Percentiles rank a stretch among this genome's conserved stretches.
Conservation (phyloP, 2,113 vertebrate genomes). For the Chroicocephalus ridibundus region DNA sequence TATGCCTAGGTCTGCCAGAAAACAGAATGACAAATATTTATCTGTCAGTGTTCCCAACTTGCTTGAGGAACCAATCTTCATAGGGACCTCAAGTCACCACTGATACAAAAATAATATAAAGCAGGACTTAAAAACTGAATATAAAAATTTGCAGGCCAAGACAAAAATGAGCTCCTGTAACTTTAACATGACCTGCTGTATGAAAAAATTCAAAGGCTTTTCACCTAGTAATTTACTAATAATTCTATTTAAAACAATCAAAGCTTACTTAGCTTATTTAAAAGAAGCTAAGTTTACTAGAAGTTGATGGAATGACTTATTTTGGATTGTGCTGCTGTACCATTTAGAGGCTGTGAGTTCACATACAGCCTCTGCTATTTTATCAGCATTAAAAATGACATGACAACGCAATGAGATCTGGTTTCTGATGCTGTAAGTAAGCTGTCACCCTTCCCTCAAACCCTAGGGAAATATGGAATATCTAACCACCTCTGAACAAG, state of each 20-base stretch:
- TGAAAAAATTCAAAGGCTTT: background rate
- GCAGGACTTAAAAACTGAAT: background rate
- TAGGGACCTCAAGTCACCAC: background rate
- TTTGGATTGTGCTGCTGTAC: background rate
- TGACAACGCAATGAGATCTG: slow-evolving; percentile 54
- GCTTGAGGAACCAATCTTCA: background rate
- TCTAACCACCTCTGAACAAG: slow-evolving; percentile 71
- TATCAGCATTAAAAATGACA: slow-evolving; percentile 73
- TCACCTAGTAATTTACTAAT: background rate
- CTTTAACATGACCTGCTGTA: background rate
- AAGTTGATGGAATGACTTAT: background rate
- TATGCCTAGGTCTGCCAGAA: background rate
- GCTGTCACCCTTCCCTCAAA: slow-evolving; percentile 65
- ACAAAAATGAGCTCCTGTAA: background rate
- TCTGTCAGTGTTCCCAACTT: background rate
- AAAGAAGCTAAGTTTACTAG: background rate
- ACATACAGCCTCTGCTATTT: slow-evolving; percentile 44
- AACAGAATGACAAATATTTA: background rate
- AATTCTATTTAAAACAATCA: background rate
- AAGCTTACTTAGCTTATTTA: background rate
- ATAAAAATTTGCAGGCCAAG: background rate
- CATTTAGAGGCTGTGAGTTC: slow-evolving; percentile 38
- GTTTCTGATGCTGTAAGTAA: slow-evolving; percentile 68
- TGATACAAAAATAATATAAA: background rate
- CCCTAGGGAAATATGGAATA: slow-evolving; percentile 65